Conservation (phyloP, 2,888 invertebrate species). For the Tetragonula carbonaria region DNA sequence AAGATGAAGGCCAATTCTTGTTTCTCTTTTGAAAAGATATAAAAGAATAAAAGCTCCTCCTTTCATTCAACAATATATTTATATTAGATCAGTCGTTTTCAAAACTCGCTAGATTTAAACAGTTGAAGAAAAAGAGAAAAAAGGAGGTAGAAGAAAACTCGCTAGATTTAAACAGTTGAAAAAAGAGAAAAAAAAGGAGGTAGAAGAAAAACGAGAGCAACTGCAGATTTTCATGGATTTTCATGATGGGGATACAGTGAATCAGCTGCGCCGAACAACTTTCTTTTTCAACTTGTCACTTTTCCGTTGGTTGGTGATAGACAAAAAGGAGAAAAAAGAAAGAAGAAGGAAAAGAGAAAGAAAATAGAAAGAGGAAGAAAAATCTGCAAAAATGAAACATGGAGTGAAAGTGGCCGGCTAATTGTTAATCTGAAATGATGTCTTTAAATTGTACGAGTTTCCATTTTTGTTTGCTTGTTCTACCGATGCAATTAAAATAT, state of each 20-base stretch:
- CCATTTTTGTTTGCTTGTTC: slow-evolving; percentile 51
- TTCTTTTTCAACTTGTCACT: not conserved
- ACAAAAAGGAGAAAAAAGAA: not conserved
- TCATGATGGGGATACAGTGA: not conserved
- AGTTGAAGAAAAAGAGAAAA: not conserved
- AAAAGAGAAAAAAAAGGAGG: too few species aligned
- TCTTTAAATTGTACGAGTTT: slow-evolving; percentile 48
- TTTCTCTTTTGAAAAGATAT: not conserved
- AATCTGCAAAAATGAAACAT: slow-evolving; percentile 23
- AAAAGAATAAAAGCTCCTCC: not conserved
- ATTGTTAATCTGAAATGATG: slow-evolving; percentile 9
- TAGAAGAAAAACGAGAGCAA: not conserved
- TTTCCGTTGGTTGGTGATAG: not conserved
- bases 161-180: too few species aligned
- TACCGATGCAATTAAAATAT: slow-evolving; percentile 38
- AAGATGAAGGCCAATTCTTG: not conserved
- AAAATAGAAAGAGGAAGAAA: not conserved
- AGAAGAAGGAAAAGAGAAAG: slow-evolving; percentile 15
- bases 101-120: not conserved
- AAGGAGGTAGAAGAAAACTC: too few species aligned
- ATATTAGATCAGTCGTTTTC: not conserved
- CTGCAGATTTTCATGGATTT: not conserved
- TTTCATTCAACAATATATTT: not conserved
- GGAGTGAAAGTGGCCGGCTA: slow-evolving; percentile 45
- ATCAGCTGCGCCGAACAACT: not conserved